A percentile compares a stretch with the other conserved stretches of the same genome.
phyloP scores from a whole-genome alignment of 2,797 vertebrate species.

The Chelon auratus region DNA sequence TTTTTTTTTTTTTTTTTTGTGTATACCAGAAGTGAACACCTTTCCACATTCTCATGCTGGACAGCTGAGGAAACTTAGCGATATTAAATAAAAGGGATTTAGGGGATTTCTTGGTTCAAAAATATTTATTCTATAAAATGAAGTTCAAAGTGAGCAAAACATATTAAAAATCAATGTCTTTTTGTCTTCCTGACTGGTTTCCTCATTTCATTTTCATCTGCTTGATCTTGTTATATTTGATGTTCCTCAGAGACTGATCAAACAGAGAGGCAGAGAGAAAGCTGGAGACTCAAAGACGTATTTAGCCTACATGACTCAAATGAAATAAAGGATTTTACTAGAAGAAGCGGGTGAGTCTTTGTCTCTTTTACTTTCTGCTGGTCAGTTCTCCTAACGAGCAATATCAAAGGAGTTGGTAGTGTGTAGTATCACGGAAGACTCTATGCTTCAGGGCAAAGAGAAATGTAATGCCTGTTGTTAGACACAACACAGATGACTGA shows the following conservation, averaged over 20 bases:
- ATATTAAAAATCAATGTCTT: conserved; percentile 53
- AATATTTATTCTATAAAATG: conserved; percentile 63
- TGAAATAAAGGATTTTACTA: conserved; percentile 73
- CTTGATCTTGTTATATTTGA: conserved; percentile 64
- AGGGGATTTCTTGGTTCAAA: conserved; percentile 43
- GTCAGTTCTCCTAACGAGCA: not conserved
- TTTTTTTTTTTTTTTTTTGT: conserved; percentile 58
- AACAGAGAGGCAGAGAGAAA: conserved; percentile 40
- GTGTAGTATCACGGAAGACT: not conserved
- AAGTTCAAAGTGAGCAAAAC: conserved; percentile 58
- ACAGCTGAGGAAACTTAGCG: conserved; percentile 34
- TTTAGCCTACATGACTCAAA: conserved; percentile 64
- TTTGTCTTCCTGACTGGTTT: conserved; percentile 60
- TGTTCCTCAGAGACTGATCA: conserved; percentile 54
- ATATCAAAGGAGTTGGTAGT: not conserved
- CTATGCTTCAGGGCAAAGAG: too few species aligned
- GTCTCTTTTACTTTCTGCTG: conserved; percentile 2
- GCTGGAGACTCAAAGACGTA: conserved; percentile 56
- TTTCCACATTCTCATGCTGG: conserved; percentile 64
- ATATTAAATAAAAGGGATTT: conserved; percentile 38
- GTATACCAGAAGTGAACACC: conserved; percentile 60
- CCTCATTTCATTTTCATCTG: conserved; percentile 58
- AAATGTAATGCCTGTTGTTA: not conserved
- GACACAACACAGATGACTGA: not conserved
- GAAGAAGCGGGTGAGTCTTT: conserved; percentile 22